Base-by-base conservation (phyloP, 2,797 vertebrate species). In the Sebastes taczanowskii region DNA sequence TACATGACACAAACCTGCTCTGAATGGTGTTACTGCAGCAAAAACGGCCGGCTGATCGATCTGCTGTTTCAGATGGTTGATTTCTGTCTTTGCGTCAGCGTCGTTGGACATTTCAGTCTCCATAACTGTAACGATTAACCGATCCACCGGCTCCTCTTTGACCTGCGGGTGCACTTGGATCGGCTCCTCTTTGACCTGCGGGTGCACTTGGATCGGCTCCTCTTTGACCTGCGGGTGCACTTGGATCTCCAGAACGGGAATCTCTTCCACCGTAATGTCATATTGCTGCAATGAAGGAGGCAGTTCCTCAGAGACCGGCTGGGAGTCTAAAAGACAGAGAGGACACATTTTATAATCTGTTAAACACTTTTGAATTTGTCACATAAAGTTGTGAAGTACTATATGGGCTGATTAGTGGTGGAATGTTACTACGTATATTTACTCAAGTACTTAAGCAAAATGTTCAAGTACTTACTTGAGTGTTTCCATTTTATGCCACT, bases 1-100 rank as follows among this genome's bases (percentile, higher is more conserved):
- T 42, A 42, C 38, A 6, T 42, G 38, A 34, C 49, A 78, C 78
- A 49, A 3, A 77, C 80, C 76, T 82, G 66, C 18, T 69, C 5
- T 60, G 25, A 9, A 5, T 23, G 68, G 10, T 1, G 3, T 5
- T 0, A 46, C 42, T 46, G 20, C 6, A 7, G 83, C 25, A 5
- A 67, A 27, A 0, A 20, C 35, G 5, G 34, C 29, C 23, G 29
- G 58, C 58, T 79, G 80, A 29, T 80, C 35, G 4, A 78, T 53
- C 62, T 78, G 71, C 49, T 13, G 6, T 4, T 23, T 53, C 52
- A 86, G 76, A 5, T 13, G 35, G 22, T 29, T 1, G n/a, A 76
- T 23, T 7, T 82, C 79, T 7, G 1, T 63, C 23, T 56, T 42
- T 16, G 38, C 14, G 13, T 82, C 58, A 14, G 46, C 1, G 30